These are phyloP conservation scores for Sthenelais limicola DNA, from an alignment of 2,888 invertebrate genomes.

Conservation along the genomic window DNA sequence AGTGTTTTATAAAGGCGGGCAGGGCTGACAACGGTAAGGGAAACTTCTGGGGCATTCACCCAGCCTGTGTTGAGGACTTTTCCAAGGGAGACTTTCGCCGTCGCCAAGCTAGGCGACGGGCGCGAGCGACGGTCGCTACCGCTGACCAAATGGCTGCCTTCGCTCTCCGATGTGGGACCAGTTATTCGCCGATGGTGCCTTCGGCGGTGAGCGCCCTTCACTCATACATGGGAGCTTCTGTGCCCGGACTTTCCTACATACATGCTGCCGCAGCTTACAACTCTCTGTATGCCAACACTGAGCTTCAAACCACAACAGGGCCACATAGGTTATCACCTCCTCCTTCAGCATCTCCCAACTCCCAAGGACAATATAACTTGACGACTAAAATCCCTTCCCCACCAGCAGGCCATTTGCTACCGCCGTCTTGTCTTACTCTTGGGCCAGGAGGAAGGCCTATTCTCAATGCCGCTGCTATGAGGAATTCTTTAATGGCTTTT, in stretches of 20 bases:
- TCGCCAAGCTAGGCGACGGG: slow-evolving; percentile 95
- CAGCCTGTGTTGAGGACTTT: slow-evolving; percentile 96
- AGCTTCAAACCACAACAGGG: neutral
- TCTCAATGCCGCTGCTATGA: no score
- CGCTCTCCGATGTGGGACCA: neutral
- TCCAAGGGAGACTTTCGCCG: slow-evolving; percentile 95
- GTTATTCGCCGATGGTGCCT: slow-evolving; percentile 9
- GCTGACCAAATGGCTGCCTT: slow-evolving; percentile 23
- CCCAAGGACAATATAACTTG: no score
- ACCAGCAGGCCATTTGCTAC: no score
- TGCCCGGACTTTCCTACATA: no score
- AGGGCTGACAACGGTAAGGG: slow-evolving; percentile 88
- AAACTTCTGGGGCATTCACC: slow-evolving; percentile 98
- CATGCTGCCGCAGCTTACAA: no score
- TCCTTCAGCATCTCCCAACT: no score
- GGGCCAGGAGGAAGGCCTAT: no score
- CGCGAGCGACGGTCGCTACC: slow-evolving; percentile 45
- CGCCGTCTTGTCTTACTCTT: no score
- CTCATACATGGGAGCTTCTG: slow-evolving; percentile 5
- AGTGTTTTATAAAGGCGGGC: slow-evolving; percentile 68
- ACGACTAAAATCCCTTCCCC: no score
- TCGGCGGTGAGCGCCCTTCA: neutral
- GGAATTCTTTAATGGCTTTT: no score
- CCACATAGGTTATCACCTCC: no score
- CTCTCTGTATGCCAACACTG: no score